A percentile compares a stretch with the other conserved stretches of the same genome.
Evolutionary conservation across 2,888 invertebrate species (phyloP).

Genomic region (Drosophila neoperkinsi): DNA sequence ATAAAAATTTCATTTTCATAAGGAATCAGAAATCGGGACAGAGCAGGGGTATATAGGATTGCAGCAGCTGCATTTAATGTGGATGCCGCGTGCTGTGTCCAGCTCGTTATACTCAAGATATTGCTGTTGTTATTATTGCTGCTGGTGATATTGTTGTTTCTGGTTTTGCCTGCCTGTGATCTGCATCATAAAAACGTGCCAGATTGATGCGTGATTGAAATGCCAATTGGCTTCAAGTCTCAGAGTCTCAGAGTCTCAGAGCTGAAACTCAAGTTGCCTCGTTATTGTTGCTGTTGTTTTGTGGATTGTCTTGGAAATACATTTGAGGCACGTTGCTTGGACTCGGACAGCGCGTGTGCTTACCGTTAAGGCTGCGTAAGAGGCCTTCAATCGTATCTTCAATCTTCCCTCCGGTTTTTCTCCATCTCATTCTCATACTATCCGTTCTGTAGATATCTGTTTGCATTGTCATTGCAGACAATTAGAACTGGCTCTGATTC

Average conservation of each 20-base stretch:
- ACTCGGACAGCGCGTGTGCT: constrained; percentile 54
- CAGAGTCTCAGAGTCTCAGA: constrained; percentile 23
- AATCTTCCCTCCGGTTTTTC: constrained; percentile 12
- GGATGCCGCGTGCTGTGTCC: constrained; percentile 60
- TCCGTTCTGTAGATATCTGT: constrained; percentile 10
- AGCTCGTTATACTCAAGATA: constrained; percentile 62
- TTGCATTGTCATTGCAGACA: constrained; percentile 73
- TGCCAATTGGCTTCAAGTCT: constrained; percentile 71
- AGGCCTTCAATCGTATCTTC: constrained; percentile 37
- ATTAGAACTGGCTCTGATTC: constrained; percentile 60
- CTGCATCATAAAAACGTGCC: constrained; percentile 84
- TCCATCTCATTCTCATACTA: neutral
- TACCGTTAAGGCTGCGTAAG: constrained; percentile 65
- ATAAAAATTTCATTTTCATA: constrained; percentile 77
- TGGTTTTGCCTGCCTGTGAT: constrained; percentile 58
- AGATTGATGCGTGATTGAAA: constrained; percentile 84
- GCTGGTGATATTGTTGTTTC: constrained; percentile 22
- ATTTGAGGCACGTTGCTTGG: constrained; percentile 35
- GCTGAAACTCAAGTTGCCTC: constrained; percentile 33
- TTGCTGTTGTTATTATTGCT: constrained; percentile 23
- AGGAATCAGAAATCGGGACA: constrained; percentile 19
- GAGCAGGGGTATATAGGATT: neutral
- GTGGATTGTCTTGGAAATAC: constrained; percentile 23
- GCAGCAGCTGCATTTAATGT: constrained; percentile 47
- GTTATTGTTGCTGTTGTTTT: constrained; percentile 29